These are phyloP conservation scores for Trachelus stipa DNA, from an alignment of 2,888 invertebrate species.

Conservation along the genomic window DNA sequence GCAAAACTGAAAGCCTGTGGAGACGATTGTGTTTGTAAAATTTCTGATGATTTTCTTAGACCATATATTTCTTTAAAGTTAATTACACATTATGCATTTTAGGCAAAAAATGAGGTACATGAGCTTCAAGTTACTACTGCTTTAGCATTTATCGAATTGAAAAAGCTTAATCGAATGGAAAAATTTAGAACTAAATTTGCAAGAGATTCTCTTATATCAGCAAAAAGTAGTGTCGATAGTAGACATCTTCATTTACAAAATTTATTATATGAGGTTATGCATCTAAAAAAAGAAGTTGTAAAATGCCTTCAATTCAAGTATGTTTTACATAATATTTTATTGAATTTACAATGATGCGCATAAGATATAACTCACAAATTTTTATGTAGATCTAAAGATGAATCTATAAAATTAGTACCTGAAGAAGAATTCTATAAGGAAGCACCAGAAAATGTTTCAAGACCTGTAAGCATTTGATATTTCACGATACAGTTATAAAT, in stretches of 20 bases:
- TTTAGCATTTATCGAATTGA: conserved; percentile 83
- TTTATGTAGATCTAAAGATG: conserved; percentile 83
- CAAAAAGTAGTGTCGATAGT: conserved; percentile 90
- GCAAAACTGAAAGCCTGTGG: conserved; percentile 74
- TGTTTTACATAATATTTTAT: conserved; percentile 41
- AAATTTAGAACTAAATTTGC: conserved; percentile 88
- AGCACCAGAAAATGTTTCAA: conserved; percentile 78
- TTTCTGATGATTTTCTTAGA: conserved; percentile 7
- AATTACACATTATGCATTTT: conserved; percentile 42
- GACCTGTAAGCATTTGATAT: conserved; percentile 70
- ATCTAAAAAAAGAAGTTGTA: conserved; percentile 93
- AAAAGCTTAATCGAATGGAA: conserved; percentile 90
- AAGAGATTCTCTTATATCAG: conserved; percentile 83
- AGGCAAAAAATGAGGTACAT: conserved; percentile 74
- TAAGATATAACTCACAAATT: conserved; percentile 12
- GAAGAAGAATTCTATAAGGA: conserved; percentile 85
- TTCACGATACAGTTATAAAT: not conserved
- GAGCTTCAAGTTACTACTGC: conserved; percentile 80
- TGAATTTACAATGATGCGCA: not conserved
- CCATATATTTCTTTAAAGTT: conserved; percentile 7
- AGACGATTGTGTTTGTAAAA: conserved; percentile 69
- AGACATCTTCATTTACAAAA: conserved; percentile 93
- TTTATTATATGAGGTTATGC: conserved; percentile 92
- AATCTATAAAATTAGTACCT: conserved; percentile 88
- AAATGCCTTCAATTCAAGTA: conserved; percentile 94